These are phyloP conservation scores for Oryzaephilus surinamensis DNA, from an alignment of 1,140 invertebrate genomes.

Conservation along the genomic window DNA sequence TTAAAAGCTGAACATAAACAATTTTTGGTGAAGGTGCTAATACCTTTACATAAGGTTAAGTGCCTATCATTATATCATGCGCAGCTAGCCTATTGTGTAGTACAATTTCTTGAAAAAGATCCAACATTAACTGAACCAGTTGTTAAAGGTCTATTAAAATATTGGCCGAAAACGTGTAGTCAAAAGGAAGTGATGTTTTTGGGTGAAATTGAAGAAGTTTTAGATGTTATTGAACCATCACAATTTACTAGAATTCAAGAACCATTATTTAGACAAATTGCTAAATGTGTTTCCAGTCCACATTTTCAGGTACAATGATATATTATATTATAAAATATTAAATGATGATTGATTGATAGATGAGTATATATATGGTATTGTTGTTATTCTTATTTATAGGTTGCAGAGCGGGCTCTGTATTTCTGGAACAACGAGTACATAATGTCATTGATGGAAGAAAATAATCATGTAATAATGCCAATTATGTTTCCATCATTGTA, in stretches of 20 bases:
- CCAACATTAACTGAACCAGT: conserved; percentile 92
- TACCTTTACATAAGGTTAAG: conserved; percentile 97
- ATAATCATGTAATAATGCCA: conserved; percentile 82
- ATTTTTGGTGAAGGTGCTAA: conserved; percentile 95
- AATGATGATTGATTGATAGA: too few relatives aligned
- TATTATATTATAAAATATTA: conserved; percentile 1
- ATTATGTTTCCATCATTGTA: conserved; percentile 96
- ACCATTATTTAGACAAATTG: conserved; percentile 92
- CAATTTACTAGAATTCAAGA: conserved; percentile 98
- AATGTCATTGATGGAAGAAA: conserved; percentile 88
- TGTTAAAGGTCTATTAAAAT: conserved; percentile 90
- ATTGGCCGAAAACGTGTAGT: conserved; percentile 98
- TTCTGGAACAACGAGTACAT: conserved; percentile 98
- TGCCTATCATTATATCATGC: conserved; percentile 87
- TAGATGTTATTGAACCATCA: conserved; percentile 96
- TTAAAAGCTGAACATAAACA: conserved; percentile 96
- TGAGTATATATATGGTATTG: too few relatives aligned
- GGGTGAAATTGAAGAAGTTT: conserved; percentile 93
- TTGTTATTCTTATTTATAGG: conserved; percentile 53
- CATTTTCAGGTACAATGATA: conserved; percentile 73
- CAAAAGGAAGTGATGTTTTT: conserved; percentile 99
- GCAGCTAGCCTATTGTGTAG: conserved; percentile 98
- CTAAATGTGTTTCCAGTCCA: conserved; percentile 96
- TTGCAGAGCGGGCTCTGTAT: conserved; percentile 92
- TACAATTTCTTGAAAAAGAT: conserved; percentile 99